Base-by-base conservation (phyloP, 2,113 vertebrate genomes). In the Theristicus caerulescens region DNA sequence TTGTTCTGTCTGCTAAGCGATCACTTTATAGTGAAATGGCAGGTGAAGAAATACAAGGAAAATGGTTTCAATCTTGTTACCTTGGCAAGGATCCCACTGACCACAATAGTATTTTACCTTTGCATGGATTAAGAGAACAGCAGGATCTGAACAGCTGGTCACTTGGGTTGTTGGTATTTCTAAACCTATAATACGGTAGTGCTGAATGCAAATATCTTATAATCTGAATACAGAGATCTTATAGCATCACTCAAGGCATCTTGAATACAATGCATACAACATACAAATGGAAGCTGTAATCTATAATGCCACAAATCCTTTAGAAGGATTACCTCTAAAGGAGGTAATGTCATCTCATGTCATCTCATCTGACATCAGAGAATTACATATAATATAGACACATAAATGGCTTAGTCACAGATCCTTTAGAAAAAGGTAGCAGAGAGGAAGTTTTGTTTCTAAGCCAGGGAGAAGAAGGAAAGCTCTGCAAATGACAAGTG, bases 241-340 rank as follows among this genome's bases (percentile, higher is more conserved):
- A 42, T 2, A 81, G 82, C 71, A 91, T 94, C 70, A 86, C 82
- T 94, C 74, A 90, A 91, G 83, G 71, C 87, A 59, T 94, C 94
- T 95, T 65, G 82, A 96, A 92, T 66, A 82, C 88, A 95, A 90
- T 54, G 78, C 42, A 80, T 72, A 38, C 70, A 82, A 85, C 74
- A 70, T 83, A 66, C 1, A 2, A 93, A 95, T 86, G 81, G 46
- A 96, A 94, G 54, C 65, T 83, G 64, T 92, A 93, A 91, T 92
- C 86, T 90, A 7, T 77, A 96, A 86, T 93, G 80, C 76, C 61
- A 86, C 78, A 97, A 95, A 96, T 94, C 95, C 91, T 97, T 92
- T 91, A 91, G 96, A 64, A 83, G 87, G 94, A 97, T 97, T 96
- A 97, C 88, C 89, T 89, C 86, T 83, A n/a, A n/a, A n/a, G n/a